phyloP scores from a whole-genome alignment of 2,888 invertebrate species.

The Epinotia demarniana region DNA sequence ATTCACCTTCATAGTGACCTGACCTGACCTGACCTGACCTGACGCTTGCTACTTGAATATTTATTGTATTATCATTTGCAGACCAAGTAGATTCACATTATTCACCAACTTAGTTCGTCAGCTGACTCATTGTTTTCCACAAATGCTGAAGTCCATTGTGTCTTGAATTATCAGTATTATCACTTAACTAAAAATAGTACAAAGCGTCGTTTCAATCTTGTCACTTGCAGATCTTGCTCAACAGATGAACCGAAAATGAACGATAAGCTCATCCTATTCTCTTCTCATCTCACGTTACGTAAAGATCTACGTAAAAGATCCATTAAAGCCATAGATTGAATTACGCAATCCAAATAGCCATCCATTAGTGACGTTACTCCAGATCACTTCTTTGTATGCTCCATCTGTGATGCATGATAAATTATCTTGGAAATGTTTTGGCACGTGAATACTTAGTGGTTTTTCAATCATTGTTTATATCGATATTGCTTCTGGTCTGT shows the following conservation, averaged over 20 bases:
- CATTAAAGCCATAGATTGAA: slow-evolving; percentile 14
- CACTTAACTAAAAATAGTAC: slow-evolving; percentile 21
- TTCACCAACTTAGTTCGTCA: slow-evolving; percentile 21
- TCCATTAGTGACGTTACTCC: slow-evolving; percentile 29
- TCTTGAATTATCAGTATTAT: slow-evolving; percentile 19
- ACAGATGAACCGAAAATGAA: slow-evolving; percentile 13
- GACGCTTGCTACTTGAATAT: slow-evolving; percentile 24
- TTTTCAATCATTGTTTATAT: slow-evolving; percentile 6
- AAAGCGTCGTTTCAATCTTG: slow-evolving; percentile 16
- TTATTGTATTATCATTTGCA: slow-evolving; percentile 29
- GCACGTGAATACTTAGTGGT: slow-evolving; percentile 6
- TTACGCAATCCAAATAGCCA: slow-evolving; percentile 36
- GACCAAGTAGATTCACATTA: slow-evolving; percentile 22
- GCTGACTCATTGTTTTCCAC: slow-evolving; percentile 32
- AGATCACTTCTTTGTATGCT: slow-evolving; percentile 9
- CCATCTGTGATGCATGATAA: slow-evolving; percentile 7
- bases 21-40: too few relatives aligned
- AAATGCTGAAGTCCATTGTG: slow-evolving; percentile 26
- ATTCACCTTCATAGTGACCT: too few relatives aligned
- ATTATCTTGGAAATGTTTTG: slow-evolving; percentile 6
- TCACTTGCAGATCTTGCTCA: slow-evolving; percentile 26
- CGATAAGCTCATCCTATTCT: slow-evolving; percentile 25
- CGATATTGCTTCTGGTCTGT: slow-evolving; percentile 7
- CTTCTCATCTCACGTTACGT: slow-evolving; percentile 34
- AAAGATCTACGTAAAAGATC: slow-evolving; percentile 37